Evolutionary conservation across 2,888 invertebrate species (phyloP), one percentile per base, ranked within the genome.

Genomic region (Spicauda simplicius): DNA sequence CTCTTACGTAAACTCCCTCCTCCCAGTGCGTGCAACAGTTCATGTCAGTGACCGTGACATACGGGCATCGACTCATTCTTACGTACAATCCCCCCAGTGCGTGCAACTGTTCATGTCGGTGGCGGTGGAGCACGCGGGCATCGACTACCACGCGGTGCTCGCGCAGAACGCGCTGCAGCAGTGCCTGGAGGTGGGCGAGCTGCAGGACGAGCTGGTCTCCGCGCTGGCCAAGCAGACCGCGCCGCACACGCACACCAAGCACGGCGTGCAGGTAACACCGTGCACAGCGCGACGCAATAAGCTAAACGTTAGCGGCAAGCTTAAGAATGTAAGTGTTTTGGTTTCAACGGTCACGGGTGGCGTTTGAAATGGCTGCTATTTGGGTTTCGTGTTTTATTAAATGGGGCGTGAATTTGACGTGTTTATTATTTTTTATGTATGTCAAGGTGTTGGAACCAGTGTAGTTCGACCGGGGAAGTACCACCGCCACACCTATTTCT

Each of bases 31-130:
- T 25, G 5, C 25, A 25, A 25, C 25, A 4, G 5, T 25, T 25
- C 93, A 98, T 98, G 95, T 98, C 98, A 3, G 98, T 99, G 72
- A 97, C 97, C 55, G 97, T 99, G 76, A 90, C 97, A 97, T 81
- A 97, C 98, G 64, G 98, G 98, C 82, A 97, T 99, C 78, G 99
- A 99, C 93, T 98, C n/a, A n/a, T n/a, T n/a, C n/a, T n/a, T n/a
- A n/a, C n/a, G n/a, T n/a, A n/a, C n/a, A n/a, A n/a, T 25, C 41
- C 2, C 20, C 56, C 19, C 93, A 98, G 97, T 98, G 98, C 87
- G 97, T 98, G 75, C 98, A 99, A 84, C 95, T 99, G 74, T 99
- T 99, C 93, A 98, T 98, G 95, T 98, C 98, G 3, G 98, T 99
- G 72, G 97, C 97, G 55, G 97, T 99, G 76, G 98, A 99, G 90